These are phyloP conservation scores for Pseudorhiza aurosa DNA, from an alignment of 30 jellyfish, hydroid and myxozoan genomes.

Conservation along the genomic window DNA sequence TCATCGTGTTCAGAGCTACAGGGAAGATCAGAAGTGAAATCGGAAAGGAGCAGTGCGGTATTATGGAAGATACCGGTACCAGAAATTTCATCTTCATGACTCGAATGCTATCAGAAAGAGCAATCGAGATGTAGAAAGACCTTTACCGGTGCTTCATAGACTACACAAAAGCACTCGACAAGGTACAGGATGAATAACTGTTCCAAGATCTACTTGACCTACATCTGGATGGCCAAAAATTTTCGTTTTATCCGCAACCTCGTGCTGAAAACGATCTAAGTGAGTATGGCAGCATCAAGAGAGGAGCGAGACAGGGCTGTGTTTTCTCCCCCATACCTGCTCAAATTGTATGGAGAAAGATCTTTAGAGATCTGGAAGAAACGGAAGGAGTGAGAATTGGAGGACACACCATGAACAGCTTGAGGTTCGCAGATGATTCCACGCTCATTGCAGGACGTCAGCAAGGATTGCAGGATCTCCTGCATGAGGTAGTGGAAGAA, in stretches of 20 bases:
- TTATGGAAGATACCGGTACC: constrained; percentile 1
- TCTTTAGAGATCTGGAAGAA: background rate
- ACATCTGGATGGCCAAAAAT: no score
- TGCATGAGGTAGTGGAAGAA: constrained; percentile 3
- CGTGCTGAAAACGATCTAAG: constrained; percentile 1
- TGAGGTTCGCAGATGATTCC: constrained; percentile 13
- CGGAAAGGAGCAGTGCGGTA: constrained; percentile 9
- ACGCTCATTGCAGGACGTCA: constrained; percentile 11
- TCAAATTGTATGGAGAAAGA: background rate
- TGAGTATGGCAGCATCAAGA: background rate
- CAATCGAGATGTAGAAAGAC: constrained; percentile 11
- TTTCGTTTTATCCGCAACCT: no score
- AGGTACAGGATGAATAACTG: no score
- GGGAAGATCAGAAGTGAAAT: constrained; percentile 1
- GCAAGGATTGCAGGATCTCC: constrained; percentile 15
- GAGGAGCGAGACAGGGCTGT: background rate
- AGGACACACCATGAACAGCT: background rate
- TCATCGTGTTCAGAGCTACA: background rate
- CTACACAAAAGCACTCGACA: constrained; percentile 58
- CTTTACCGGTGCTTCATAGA: constrained; percentile 20
- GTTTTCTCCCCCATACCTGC: background rate
- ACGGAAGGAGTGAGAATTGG: background rate
- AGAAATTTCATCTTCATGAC: background rate
- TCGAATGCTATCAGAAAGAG: constrained; percentile 3
- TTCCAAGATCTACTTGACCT: no score